Evolutionary conservation across 2,888 invertebrate genomes (phyloP).

Genomic region (Amphiduros pacificus): DNA sequence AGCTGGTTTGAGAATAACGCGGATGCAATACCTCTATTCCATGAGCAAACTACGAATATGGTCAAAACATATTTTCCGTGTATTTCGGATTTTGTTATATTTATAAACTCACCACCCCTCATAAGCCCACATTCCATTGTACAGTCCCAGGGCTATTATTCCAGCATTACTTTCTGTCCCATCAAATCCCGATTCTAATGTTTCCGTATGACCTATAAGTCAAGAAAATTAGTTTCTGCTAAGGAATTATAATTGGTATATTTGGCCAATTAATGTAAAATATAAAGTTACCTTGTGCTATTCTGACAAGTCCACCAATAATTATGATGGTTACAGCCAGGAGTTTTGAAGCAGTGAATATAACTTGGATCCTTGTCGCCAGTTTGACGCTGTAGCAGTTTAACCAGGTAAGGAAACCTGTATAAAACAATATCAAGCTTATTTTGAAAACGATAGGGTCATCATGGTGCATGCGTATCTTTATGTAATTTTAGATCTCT

Average conservation of each 20-base stretch:
- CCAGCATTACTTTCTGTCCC: background rate
- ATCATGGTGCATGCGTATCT: too few relatives aligned
- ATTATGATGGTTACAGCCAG: slow-evolving; percentile 88
- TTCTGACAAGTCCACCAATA: slow-evolving; percentile 84
- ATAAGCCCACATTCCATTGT: slow-evolving; percentile 1
- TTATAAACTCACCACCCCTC: background rate
- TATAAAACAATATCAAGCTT: too few relatives aligned
- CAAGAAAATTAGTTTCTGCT: background rate
- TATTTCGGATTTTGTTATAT: too few relatives aligned
- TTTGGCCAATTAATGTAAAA: background rate
- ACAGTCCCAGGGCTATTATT: background rate
- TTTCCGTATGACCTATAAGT: background rate
- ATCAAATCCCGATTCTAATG: background rate
- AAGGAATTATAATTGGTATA: background rate
- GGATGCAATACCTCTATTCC: too few relatives aligned
- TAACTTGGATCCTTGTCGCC: slow-evolving; percentile 90
- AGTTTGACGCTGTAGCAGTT: slow-evolving; percentile 94
- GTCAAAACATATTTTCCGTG: too few relatives aligned
- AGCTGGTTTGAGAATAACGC: too few relatives aligned
- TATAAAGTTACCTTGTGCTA: slow-evolving; percentile 71
- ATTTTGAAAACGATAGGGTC: too few relatives aligned
- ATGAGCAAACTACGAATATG: too few relatives aligned
- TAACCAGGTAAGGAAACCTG: slow-evolving; percentile 86
- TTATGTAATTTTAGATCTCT: too few relatives aligned
- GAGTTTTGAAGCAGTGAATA: slow-evolving; percentile 90